phyloP scores from a whole-genome alignment of 2,113 vertebrate genomes.

The Entomyzon cyanotis region DNA sequence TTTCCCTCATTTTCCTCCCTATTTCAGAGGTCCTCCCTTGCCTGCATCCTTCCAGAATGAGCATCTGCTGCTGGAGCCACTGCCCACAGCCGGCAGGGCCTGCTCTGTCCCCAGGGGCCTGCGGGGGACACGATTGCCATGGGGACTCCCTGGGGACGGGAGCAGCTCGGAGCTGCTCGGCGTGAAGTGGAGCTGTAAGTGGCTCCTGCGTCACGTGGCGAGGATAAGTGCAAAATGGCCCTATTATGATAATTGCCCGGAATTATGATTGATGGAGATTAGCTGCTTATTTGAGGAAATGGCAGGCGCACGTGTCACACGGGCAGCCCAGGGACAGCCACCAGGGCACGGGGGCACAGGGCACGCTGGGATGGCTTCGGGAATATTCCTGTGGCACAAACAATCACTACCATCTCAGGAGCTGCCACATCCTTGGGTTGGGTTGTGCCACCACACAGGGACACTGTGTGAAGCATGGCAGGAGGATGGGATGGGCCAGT shows the following conservation, averaged over 20 bases:
- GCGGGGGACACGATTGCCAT: background rate
- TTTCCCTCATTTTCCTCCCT: background rate
- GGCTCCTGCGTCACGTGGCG: conserved; percentile 25
- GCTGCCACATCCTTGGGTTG: background rate
- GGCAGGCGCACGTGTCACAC: conserved; percentile 16
- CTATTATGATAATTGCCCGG: conserved; percentile 57
- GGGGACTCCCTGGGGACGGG: background rate
- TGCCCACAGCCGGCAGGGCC: background rate
- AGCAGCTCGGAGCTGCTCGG: conserved; percentile 1
- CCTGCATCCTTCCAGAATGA: rapidly evolving
- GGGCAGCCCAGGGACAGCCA: background rate
- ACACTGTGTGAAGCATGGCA: rapidly evolving
- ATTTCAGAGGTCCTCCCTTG: rapidly evolving
- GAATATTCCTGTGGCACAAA: rapidly evolving
- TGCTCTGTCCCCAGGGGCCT: background rate
- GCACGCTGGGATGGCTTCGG: rapidly evolving
- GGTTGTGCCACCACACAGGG: background rate
- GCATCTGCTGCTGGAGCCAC: background rate
- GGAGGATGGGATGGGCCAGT: rapidly evolving
- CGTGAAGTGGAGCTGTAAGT: conserved; percentile 41
- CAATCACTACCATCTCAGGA: rapidly evolving
- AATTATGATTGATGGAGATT: conserved; percentile 66
- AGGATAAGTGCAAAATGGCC: conserved; percentile 61
- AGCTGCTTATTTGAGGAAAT: conserved; percentile 37
- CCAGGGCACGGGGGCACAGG: background rate